Evolutionary conservation across 1,140 invertebrate genomes (phyloP).

Genomic region (Leucophenga varia): DNA sequence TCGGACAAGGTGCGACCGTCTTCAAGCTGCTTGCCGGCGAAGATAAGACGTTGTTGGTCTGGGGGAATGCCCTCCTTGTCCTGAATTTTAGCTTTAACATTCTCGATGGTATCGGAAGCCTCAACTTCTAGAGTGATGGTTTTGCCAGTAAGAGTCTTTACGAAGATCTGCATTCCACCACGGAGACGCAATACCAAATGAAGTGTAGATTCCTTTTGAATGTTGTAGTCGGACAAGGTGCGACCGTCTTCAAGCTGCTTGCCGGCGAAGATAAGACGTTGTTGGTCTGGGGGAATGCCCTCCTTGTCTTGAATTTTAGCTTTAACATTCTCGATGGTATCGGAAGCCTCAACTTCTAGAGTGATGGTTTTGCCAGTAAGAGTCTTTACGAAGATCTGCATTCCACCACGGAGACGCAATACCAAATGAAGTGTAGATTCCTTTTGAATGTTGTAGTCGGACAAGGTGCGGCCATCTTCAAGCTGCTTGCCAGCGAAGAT

Average conservation of each 20-base stretch:
- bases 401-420: slow-evolving; percentile 76
- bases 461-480: slow-evolving; percentile 70
- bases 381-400: slow-evolving; percentile 75
- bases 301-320: slow-evolving; percentile 82
- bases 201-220: slow-evolving; percentile 86
- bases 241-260: slow-evolving; percentile 73
- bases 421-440: slow-evolving; percentile 89
- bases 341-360: slow-evolving; percentile 71
- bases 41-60: too few species aligned
- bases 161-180: slow-evolving; percentile 75
- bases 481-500: slow-evolving; percentile 66
- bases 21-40: too few species aligned
- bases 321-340: slow-evolving; percentile 77
- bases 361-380: slow-evolving; percentile 75
- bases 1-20: too few species aligned
- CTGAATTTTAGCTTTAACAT: too few species aligned
- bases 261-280: slow-evolving; percentile 71
- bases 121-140: too few species aligned
- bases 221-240: slow-evolving; percentile 69
- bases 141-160: too few species aligned
- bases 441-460: slow-evolving; percentile 82
- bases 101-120: too few species aligned
- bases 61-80: too few species aligned
- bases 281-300: slow-evolving; percentile 77
- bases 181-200: slow-evolving; percentile 82